Conservation (phyloP, 2,113 vertebrate species). For the Hydrolagus affinis region DNA sequence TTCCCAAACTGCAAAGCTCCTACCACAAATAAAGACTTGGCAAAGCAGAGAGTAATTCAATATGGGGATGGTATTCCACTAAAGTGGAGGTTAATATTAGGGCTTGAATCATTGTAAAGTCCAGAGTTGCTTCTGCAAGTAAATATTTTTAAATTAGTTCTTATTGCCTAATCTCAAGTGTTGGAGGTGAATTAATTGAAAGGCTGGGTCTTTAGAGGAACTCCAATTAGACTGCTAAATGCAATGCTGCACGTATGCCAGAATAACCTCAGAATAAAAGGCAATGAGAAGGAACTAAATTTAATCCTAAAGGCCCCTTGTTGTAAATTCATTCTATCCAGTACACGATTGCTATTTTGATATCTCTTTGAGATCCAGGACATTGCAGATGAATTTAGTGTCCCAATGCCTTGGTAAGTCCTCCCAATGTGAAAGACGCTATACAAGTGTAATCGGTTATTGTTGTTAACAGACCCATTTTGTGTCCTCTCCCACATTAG, state of each 20-base stretch:
- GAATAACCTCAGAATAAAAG: not conserved
- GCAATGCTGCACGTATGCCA: conserved; percentile 20
- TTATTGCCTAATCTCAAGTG: conserved; percentile 69
- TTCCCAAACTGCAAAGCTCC: conserved; percentile 59
- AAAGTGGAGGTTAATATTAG: conserved; percentile 59
- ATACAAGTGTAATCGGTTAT: too few species aligned
- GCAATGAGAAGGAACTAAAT: conserved; percentile 14
- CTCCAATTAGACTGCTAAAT: conserved; percentile 54
- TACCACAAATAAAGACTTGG: conserved; percentile 61
- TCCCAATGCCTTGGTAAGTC: too few species aligned
- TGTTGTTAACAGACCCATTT: too few species aligned
- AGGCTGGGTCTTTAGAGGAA: conserved; percentile 45
- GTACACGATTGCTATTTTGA: conserved; percentile 11
- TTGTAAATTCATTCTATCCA: conserved; percentile 14
- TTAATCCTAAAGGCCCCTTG: not conserved
- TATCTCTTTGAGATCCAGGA: not conserved
- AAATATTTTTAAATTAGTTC: conserved; percentile 66
- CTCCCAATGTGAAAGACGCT: too few species aligned
- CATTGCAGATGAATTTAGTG: not conserved
- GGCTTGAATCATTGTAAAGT: conserved; percentile 45
- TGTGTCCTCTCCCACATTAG: not conserved
- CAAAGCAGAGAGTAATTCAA: conserved; percentile 69
- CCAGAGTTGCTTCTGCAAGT: conserved; percentile 57
- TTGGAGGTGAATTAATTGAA: conserved; percentile 56
- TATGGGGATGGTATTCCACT: conserved; percentile 62